Conservation (phyloP, 2,888 invertebrate species). For the Drosophila nr. perissopoda region DNA sequence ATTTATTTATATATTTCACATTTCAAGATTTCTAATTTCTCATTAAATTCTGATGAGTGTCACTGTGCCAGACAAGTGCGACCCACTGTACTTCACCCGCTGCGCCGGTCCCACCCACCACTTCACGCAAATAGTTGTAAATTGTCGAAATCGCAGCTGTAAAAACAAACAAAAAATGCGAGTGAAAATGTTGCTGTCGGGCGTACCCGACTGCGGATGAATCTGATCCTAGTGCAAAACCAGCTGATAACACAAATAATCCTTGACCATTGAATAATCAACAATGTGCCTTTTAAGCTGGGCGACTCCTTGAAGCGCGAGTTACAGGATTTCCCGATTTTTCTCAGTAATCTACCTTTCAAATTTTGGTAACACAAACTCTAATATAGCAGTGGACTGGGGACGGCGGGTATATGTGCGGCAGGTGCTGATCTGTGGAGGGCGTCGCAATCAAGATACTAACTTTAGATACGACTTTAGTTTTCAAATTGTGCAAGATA, state of each 20-base stretch:
- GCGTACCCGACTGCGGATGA: background rate
- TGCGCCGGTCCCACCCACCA: background rate
- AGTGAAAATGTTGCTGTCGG: background rate
- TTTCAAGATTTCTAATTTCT: background rate
- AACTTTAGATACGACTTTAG: background rate
- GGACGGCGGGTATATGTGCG: background rate
- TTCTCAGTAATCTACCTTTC: background rate
- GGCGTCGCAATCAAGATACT: background rate
- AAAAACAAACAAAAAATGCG: conserved; percentile 26
- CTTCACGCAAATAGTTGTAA: conserved; percentile 60
- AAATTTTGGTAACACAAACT: background rate
- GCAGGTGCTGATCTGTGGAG: background rate
- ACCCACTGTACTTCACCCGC: conserved; percentile 33
- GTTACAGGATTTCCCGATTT: background rate
- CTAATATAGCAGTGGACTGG: background rate
- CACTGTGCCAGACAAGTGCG: background rate
- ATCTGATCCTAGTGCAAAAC: background rate
- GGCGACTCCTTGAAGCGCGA: too few relatives aligned
- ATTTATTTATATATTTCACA: background rate
- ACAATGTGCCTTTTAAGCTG: background rate
- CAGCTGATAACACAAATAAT: background rate
- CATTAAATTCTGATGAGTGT: background rate
- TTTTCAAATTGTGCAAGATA: background rate
- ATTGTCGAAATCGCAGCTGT: conserved; percentile 53
- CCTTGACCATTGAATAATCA: background rate